phyloP scores from a whole-genome alignment of 2,888 invertebrate genomes.

The Pyralis farinalis region DNA sequence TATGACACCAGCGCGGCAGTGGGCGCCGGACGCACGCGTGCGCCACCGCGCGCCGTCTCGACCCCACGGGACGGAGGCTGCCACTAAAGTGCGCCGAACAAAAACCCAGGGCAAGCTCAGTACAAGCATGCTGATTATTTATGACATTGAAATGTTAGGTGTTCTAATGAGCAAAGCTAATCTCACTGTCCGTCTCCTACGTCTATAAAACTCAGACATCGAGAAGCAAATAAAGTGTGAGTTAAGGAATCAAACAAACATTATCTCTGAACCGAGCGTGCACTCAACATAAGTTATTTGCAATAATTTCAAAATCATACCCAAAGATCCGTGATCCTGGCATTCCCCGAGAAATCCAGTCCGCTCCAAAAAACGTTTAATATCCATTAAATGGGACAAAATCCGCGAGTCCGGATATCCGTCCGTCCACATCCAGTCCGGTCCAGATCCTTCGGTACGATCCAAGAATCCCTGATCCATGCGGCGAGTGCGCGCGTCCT shows the following conservation, averaged over 20 bases:
- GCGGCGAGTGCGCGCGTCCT: constrained; percentile 41
- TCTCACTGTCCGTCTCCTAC: constrained; percentile 32
- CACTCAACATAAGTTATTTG: constrained; percentile 72
- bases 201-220: constrained; percentile 42
- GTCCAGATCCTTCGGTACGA: constrained; percentile 29
- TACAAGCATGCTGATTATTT: constrained; percentile 47
- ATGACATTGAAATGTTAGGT: constrained; percentile 32
- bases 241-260: constrained; percentile 56
- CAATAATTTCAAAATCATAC: constrained; percentile 73
- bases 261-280: constrained; percentile 62
- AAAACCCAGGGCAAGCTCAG: constrained; percentile 34
- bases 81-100: no score
- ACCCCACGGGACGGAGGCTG: no score
- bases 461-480: constrained; percentile 40
- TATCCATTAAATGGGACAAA: constrained; percentile 1
- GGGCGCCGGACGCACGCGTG: no score
- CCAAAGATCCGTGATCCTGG: constrained; percentile 61
- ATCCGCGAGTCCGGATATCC: constrained; percentile 14
- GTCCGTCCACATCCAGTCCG: constrained; percentile 15
- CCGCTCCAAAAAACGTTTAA: constrained; percentile 25
- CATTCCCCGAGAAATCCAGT: constrained; percentile 20
- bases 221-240: constrained; percentile 65
- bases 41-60: no score
- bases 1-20: no score
- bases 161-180: constrained; percentile 55